Conservation (phyloP, 2,797 vertebrate species). For the Oreochromis mossambicus region DNA sequence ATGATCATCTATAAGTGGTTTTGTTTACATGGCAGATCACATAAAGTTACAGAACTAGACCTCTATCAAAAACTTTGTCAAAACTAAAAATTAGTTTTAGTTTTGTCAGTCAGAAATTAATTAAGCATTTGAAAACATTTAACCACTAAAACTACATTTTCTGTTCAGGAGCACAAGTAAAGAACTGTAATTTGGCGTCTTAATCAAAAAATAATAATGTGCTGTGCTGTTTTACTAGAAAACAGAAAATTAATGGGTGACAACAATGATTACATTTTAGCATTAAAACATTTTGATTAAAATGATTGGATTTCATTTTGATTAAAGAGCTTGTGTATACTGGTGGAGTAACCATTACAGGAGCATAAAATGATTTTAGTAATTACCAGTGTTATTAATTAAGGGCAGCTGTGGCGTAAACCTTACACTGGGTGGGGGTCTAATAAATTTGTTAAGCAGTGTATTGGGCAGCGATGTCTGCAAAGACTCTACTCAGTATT, state of each 20-base stretch:
- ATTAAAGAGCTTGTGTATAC: not conserved
- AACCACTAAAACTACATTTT: not conserved
- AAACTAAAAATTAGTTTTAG: not conserved
- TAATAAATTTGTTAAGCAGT: not conserved
- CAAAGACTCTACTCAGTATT: not conserved
- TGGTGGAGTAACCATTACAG: not conserved
- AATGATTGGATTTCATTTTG: not conserved
- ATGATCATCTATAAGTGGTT: not conserved
- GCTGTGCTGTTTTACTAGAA: not conserved
- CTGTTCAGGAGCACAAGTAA: not conserved
- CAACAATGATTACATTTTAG: not conserved
- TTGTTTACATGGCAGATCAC: not conserved
- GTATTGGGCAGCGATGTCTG: not conserved
- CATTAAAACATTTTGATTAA: not conserved
- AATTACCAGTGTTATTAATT: not conserved
- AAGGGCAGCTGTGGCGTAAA: fast-evolving
- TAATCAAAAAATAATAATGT: not conserved
- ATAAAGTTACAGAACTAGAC: not conserved
- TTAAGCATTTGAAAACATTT: not conserved
- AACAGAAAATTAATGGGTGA: not conserved
- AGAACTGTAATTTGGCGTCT: not conserved
- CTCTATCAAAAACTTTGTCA: not conserved
- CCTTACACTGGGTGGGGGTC: not conserved
- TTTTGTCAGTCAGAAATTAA: not conserved
- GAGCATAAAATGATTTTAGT: not conserved